Base-by-base conservation (phyloP, 1,140 invertebrate species). In the Anoplolepis gracilipes region DNA sequence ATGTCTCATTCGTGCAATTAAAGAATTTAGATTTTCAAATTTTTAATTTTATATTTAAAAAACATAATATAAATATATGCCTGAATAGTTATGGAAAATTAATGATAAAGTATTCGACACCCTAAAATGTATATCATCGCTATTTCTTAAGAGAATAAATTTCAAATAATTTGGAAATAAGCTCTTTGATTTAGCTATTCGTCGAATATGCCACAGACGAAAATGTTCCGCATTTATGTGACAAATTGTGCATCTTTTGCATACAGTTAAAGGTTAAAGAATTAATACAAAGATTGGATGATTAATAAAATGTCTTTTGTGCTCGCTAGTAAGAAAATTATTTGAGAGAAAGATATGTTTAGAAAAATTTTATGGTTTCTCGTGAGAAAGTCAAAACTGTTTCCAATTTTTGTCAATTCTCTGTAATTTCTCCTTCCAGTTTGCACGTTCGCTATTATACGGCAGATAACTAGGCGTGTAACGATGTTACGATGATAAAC, bases 401-500 rank as follows among this genome's bases (percentile, higher is more conserved):
- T 22, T 30, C 10, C 59, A 64, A 36, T 25, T 42, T 10, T 42
- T 33, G 28, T 22, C 25, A 33, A 39, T 59, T 13, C 22, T 16
- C 22, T 2, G 39, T 39, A 25, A 22, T 59, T 73, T 73, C 33
- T 42, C 11, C 53, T 42, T 42, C 8, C 10, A 1, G 39, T 42
- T 59, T n/a, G 10, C 22, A 10, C 61, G n/a, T 36, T 81, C 19
- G 8, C 36, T 25, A 67, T 28, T 22, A 22, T 33, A 13, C 22
- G 42, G 22, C 25, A 13, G 57, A 39, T 33, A 70, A 36, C 33
- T 36, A n/a, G n/a, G n/a, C 25, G 39, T 67, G 64, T 28, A 30
- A 69, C 42, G 61, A 42, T 81, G 28, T 64, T 22, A 64, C 19
- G n/a, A 28, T 19, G 46, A 81, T 57, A n/a, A n/a, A n/a, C n/a